Base-by-base conservation (phyloP, 2,888 invertebrate genomes). In the Drosophila melanosoma region DNA sequence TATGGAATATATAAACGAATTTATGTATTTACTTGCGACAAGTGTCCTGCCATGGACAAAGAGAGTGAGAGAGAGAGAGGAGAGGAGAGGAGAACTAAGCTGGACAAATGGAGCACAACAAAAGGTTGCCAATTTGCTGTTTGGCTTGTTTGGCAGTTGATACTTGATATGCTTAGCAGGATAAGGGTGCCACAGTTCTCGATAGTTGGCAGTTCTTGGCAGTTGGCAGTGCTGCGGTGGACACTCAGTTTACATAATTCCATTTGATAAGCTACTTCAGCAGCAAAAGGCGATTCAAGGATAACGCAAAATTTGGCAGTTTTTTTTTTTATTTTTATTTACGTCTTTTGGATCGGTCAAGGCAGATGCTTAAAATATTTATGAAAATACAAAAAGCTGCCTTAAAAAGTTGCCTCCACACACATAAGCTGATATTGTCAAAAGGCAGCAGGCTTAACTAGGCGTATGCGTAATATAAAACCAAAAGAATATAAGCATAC, bases 181-280 rank as follows among this genome's bases (percentile, higher is more conserved):
- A 68, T 61, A 59, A 61, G 36, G 70, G 48, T 20, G 51, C 45
- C 70, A 42, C 29, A 45, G 59, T 71, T 32, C 52, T 40, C 8
- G 48, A 62, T 33, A 69, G 69, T 69, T 65, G 64, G 54, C 59
- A 56, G 61, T 65, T 32, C 52, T 40, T 6, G 48, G 59, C 29
- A 69, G 69, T 69, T 65, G 64, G 54, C 59, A 56, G 61, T 64
- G 52, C 42, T 42, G 48, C 38, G n/a, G n/a, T 49, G 26, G 58
- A 54, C 48, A 32, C 45, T 56, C 60, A 42, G 5, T 20, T 49
- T 29, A 49, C 32, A 53, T 72, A 56, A 58, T 64, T 58, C 75
- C 57, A 57, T 68, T 76, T 79, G 91, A 90, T 90, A 90, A 88
- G 91, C 90, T 90, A 87, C 88, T 88, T 83, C 71, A 82, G 81